A percentile compares a stretch with the other conserved stretches of the same genome.
These are phyloP conservation scores for Platysternon megacephalum DNA, from an alignment of 2,113 vertebrate species.

Conservation along the genomic window DNA sequence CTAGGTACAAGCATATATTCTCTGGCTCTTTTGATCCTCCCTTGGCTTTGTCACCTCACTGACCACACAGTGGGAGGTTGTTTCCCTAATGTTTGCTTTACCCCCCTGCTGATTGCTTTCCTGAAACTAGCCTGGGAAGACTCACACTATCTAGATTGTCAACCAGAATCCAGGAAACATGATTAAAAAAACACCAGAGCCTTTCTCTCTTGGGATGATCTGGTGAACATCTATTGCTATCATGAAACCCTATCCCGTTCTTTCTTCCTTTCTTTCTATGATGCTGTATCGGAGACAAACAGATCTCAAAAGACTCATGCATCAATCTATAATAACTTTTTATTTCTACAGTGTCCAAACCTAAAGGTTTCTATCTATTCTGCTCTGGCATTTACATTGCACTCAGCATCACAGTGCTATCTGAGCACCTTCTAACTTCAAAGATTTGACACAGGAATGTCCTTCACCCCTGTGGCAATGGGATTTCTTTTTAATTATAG, in stretches of 20 bases:
- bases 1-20: not conserved
- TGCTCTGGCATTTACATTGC: not conserved
- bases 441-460: not conserved
- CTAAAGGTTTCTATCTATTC: not conserved
- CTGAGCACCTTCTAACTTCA: not conserved
- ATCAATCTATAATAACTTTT: not conserved
- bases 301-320: not conserved
- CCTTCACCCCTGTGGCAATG: not conserved
- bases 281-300: not conserved
- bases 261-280: not conserved
- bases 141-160: not conserved
- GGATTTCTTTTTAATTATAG: not conserved
- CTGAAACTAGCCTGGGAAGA: not conserved
- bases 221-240: not conserved
- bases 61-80: not conserved
- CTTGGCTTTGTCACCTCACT: not conserved
- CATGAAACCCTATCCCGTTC: not conserved
- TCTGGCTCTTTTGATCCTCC: not conserved
- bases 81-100: constrained; percentile 28
- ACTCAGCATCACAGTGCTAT: not conserved
- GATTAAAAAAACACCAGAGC: not conserved
- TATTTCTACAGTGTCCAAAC: not conserved
- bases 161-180: not conserved
- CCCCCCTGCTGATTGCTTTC: not conserved
- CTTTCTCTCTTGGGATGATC: not conserved